Evolutionary conservation across 2,888 invertebrate genomes (phyloP).

Genomic region (Yponomeuta sedellus): DNA sequence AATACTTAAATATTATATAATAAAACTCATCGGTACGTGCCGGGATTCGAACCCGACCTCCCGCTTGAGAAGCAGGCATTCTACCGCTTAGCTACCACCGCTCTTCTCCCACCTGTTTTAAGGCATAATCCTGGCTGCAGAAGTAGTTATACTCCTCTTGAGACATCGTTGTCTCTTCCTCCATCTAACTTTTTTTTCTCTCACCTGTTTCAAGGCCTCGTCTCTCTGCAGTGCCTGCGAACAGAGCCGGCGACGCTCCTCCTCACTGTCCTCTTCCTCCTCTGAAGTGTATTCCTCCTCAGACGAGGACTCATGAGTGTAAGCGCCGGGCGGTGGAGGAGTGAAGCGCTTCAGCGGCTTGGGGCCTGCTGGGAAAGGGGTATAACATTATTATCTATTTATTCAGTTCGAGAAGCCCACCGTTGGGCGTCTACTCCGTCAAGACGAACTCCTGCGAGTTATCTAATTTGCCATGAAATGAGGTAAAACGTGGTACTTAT

Average conservation of each 20-base stretch:
- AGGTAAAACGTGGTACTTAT: conserved; percentile 53
- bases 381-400: not conserved
- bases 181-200: not conserved
- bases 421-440: no score
- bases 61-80: no score
- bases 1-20: no score
- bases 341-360: conserved; percentile 93
- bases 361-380: conserved; percentile 66
- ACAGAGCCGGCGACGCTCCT: conserved; percentile 64
- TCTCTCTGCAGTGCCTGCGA: conserved; percentile 73
- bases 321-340: conserved; percentile 86
- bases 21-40: no score
- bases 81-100: no score
- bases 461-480: not conserved
- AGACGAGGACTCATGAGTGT: conserved; percentile 67
- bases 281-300: conserved; percentile 65
- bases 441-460: not conserved
- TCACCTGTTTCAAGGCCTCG: conserved; percentile 81
- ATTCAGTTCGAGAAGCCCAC: not conserved
- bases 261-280: conserved; percentile 72
- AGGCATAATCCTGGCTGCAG: no score
- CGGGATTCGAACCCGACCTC: no score
- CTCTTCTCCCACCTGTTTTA: no score
- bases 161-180: no score
- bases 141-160: no score